Evolutionary conservation across 2,113 vertebrate species (phyloP).

Genomic region (Chlorodrepanis virens): DNA sequence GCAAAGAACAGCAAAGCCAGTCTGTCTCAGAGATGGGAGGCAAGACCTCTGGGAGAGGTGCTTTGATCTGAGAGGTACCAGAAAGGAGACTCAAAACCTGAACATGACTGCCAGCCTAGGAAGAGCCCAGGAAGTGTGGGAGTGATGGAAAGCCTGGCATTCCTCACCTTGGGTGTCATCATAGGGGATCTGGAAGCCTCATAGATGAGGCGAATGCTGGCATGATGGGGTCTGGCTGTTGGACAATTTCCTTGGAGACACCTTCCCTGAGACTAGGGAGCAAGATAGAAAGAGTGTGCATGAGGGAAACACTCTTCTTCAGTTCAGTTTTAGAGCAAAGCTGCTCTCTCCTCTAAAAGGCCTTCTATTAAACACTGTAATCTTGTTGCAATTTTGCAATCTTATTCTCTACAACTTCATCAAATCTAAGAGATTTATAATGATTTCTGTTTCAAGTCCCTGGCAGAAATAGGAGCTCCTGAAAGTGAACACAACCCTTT

Average conservation of each 20-base stretch:
- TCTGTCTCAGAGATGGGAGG: neutral
- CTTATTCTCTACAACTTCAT: neutral
- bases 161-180: neutral
- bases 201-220: neutral
- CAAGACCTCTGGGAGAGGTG: neutral
- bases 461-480: neutral
- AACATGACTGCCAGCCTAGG: neutral
- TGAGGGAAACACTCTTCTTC: neutral
- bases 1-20: neutral
- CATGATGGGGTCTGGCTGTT: neutral
- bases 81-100: neutral
- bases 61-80: neutral
- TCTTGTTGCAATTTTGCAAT: neutral
- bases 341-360: neutral
- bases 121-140: neutral
- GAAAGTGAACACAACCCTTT: neutral
- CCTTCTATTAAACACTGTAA: neutral
- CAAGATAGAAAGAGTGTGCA: neutral
- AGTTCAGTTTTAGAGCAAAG: neutral
- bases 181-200: neutral
- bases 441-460: neutral
- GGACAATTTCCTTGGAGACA: neutral
- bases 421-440: neutral
- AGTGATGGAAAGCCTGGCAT: neutral
- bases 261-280: neutral